Evolutionary conservation across 30 jellyfish, hydroid and myxozoan genomes (phyloP).

Genomic region (Rhopilema esculentum): DNA sequence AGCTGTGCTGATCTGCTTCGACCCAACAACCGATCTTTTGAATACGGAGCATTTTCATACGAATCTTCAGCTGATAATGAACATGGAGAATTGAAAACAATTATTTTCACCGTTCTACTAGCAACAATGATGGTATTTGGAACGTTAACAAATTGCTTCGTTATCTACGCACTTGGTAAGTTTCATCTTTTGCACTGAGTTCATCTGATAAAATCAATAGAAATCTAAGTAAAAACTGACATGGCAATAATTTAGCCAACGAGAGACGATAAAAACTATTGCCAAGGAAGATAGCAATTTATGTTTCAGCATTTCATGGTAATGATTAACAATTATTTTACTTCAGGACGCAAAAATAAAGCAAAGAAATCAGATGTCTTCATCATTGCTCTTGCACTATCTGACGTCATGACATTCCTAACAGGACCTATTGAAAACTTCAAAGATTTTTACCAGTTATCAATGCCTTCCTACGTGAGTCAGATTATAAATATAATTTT

Average conservation of each 20-base stretch:
- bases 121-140: background rate
- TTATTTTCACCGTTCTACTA: background rate
- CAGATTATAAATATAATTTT: background rate
- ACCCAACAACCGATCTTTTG: background rate
- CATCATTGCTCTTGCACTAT: background rate
- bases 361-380: background rate
- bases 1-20: background rate
- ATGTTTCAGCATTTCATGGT: no score
- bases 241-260: background rate
- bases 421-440: background rate
- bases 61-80: background rate
- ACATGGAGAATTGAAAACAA: background rate
- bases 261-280: no score
- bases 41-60: background rate
- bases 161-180: background rate
- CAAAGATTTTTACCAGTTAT: background rate
- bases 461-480: background rate
- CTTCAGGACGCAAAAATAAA: background rate
- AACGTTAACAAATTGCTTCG: background rate
- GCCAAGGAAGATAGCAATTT: no score
- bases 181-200: background rate
- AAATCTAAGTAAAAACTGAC: background rate
- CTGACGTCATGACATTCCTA: background rate
- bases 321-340: no score
- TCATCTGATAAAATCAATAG: background rate